These are phyloP conservation scores for Brenthis hecate DNA, from an alignment of 2,888 invertebrate genomes.

Conservation along the genomic window DNA sequence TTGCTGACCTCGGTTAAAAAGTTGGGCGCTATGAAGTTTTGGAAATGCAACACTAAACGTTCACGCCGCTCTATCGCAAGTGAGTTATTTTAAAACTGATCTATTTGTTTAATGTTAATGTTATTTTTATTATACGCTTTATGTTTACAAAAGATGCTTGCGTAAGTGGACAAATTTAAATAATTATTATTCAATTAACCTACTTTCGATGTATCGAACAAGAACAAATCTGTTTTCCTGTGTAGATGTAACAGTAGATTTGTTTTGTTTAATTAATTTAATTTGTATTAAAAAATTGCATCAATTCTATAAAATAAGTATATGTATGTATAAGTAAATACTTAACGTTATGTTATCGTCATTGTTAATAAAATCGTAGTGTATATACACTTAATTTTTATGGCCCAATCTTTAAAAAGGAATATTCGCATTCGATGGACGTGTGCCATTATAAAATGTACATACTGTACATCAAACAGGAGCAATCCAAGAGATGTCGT, in stretches of 20 bases:
- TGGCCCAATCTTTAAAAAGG: too few relatives aligned
- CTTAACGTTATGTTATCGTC: neutral
- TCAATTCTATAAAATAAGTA: too few relatives aligned
- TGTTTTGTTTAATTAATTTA: neutral
- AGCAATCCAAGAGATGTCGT: too few relatives aligned
- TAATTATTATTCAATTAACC: slow-evolving; percentile 13
- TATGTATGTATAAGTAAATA: too few relatives aligned
- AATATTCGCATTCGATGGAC: too few relatives aligned
- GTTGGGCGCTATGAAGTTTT: slow-evolving; percentile 68
- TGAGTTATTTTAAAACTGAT: slow-evolving; percentile 25
- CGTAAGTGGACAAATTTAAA: slow-evolving; percentile 13
- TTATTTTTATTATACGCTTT: neutral
- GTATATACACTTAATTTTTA: too few relatives aligned
- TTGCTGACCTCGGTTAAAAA: slow-evolving; percentile 46
- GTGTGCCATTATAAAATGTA: too few relatives aligned
- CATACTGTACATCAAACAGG: too few relatives aligned
- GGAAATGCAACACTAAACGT: slow-evolving; percentile 69
- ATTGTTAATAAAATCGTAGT: neutral
- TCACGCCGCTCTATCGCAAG: slow-evolving; percentile 49
- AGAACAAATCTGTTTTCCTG: neutral
- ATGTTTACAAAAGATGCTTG: slow-evolving; percentile 15
- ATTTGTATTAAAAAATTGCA: too few relatives aligned
- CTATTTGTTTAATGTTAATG: neutral
- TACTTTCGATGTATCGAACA: slow-evolving; percentile 9
- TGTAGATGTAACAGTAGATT: neutral